Base-by-base conservation (phyloP, 2,888 invertebrate species). In the Timema cristinae region DNA sequence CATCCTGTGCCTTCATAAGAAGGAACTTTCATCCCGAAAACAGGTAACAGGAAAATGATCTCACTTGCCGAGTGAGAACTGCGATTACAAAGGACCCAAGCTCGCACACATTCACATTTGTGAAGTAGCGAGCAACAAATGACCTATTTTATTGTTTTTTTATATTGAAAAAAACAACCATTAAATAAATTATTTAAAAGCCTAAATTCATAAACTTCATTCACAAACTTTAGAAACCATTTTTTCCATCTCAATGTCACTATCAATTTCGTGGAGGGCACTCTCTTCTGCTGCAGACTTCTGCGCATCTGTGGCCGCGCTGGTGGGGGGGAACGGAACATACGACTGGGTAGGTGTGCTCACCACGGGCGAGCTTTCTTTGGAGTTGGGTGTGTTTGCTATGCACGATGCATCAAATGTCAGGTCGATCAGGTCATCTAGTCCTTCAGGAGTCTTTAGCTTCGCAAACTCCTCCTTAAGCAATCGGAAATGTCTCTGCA, bases 391-490 rank as follows among this genome's bases (percentile, higher is more conserved):
- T 68, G 63, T 54, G 56, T 51, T 74, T 71, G 74, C 72, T 69
- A 75, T 75, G 50, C 75, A 7, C 50, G 71, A 68, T 84, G 85
- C 67, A 85, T 68, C 72, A 66, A 69, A 59, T 9, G 54, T 50
- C 13, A 69, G 13, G 32, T 73, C 74, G 84, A 85, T 66, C 77
- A 91, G 82, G 78, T 91, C 91, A 81, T 91, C 90, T 67, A 92
- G 82, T 13, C 91, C 92, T 66, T 88, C 84, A 7, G 95, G 95
- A 51, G 92, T 89, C 79, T 90, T 89, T 81, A 97, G 85, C 84
- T 93, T 94, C 75, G 88, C 87, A 77, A 97, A 85, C 83, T 95
- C 95, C 81, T 95, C 95, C 78, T 93, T 90, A 75, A 97, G 84
- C 80, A 93, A 91, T 77, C 90, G 89, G 82, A 91, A 92, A 81